Evolutionary conservation across 1,140 invertebrate species (phyloP), one percentile per base, ranked within the genome.

Genomic region (Drosophila suzukii): DNA sequence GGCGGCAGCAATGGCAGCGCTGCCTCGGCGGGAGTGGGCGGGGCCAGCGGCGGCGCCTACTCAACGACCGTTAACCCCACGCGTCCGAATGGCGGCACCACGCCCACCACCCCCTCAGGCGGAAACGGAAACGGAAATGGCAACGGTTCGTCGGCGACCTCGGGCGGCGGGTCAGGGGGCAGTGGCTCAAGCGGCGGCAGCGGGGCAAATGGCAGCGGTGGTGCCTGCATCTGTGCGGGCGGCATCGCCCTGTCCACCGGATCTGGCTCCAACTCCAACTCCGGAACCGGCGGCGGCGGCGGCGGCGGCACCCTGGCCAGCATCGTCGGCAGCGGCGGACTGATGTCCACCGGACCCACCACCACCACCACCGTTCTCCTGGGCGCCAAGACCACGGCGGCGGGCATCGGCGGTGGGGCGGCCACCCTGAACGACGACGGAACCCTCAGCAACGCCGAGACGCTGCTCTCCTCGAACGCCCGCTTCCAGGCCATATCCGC

Each of bases 401-500:
- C 75, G 10, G 74, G 68, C 34, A 77, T 74, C 32, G 84, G 84
- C 43, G 67, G 60, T 27, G 32, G 58, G 3, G 75, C 71, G 24
- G 79, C 78, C 17, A 81, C 95, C 13, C 65, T 92, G 39, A 92
- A 92, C 67, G 93, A 93, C 30, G 95, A 96, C 70, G 95, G 96
- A 77, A 95, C 94, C 0, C 94, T 95, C 17, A 96, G 95, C 53
- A 96, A 95, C 90, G 95, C 96, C 1, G 96, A 97, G 92, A 97
- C 97, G 12, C 93, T 98, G 10, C 93, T 98, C 2, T 98, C 97
- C 0, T 97, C 97, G 0, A 98, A 98, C 84, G 97, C 97, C 0
- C 96, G 96, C 77, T 96, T 98, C 91, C 97, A 97, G 72, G 96
- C 97, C 0, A 97, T 98, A 91, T 98, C 97, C 6, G 97, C 98